Evolutionary conservation across 1,140 invertebrate species (phyloP).

Genomic region (Rhopalosiphum maidis): DNA sequence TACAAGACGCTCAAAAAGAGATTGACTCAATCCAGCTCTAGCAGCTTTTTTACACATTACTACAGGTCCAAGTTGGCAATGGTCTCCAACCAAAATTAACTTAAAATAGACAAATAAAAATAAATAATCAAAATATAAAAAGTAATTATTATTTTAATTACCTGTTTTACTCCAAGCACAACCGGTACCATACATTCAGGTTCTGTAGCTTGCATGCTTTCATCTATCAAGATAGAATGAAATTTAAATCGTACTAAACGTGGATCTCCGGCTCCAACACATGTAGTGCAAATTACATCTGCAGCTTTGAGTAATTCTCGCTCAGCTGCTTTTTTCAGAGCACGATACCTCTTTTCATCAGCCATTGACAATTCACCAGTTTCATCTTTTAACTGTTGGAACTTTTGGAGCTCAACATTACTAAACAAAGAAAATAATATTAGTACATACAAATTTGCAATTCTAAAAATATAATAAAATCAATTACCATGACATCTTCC

Average conservation of each 20-base stretch:
- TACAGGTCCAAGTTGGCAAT: conserved; percentile 97
- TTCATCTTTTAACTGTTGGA: conserved; percentile 97
- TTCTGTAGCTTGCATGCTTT: conserved; percentile 95
- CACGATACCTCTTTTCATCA: conserved; percentile 94
- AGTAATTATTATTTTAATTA: conserved; percentile 59
- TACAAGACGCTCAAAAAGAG: conserved; percentile 95
- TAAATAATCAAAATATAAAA: background rate
- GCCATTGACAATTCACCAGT: conserved; percentile 92
- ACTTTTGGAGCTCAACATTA: conserved; percentile 89
- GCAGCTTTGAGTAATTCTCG: conserved; percentile 92
- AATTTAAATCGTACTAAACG: conserved; percentile 91
- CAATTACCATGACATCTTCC: conserved; percentile 80
- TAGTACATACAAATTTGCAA: background rate
- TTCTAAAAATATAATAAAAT: background rate
- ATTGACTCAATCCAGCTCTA: conserved; percentile 94
- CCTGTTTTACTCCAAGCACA: conserved; percentile 91
- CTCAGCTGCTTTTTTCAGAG: conserved; percentile 90
- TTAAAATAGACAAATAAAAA: conserved; percentile 64
- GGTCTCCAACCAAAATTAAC: conserved; percentile 96
- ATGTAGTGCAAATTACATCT: conserved; percentile 99
- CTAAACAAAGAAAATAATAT: conserved; percentile 63
- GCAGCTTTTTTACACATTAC: conserved; percentile 99
- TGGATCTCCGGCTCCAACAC: conserved; percentile 97
- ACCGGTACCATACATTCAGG: conserved; percentile 99
- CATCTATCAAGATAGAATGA: conserved; percentile 97